Evolutionary conservation across 64 coral and sea anemone species (phyloP).

Genomic region (Pocillopora damicornis): DNA sequence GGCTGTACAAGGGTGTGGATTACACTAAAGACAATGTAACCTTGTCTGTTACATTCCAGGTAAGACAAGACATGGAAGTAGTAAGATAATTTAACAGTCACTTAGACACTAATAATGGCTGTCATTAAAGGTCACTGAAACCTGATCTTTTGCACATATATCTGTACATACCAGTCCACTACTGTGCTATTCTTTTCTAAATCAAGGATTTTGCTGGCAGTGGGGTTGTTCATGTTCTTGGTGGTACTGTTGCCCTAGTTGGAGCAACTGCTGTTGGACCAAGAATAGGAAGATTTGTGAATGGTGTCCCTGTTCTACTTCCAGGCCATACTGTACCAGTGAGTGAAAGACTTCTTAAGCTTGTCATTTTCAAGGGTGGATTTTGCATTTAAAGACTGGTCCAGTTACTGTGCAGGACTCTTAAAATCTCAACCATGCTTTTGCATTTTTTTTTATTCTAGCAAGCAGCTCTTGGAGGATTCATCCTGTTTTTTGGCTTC

Average conservation of each 20-base stretch:
- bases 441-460: not conserved
- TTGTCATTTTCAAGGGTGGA: not conserved
- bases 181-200: not conserved
- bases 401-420: too few relatives aligned
- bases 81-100: too few relatives aligned
- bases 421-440: not conserved
- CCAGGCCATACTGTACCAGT: constrained; percentile 92
- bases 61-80: not conserved
- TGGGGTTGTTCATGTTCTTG: constrained; percentile 82
- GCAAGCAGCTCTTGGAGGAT: constrained; percentile 82
- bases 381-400: not conserved
- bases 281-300: constrained; percentile 69
- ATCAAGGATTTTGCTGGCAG: constrained; percentile 91
- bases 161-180: not conserved
- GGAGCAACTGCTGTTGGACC: constrained; percentile 73
- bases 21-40: constrained; percentile 30
- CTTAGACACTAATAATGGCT: not conserved
- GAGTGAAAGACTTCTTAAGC: not conserved
- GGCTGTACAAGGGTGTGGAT: constrained; percentile 42
- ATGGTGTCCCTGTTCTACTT: constrained; percentile 49
- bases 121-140: not conserved
- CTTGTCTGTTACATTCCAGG: constrained; percentile 47
- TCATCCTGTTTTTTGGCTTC: constrained; percentile 89
- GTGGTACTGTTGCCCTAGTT: constrained; percentile 71
- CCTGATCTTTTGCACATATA: not conserved